Evolutionary conservation across 2,888 invertebrate species (phyloP).

Genomic region (Noctua comes): DNA sequence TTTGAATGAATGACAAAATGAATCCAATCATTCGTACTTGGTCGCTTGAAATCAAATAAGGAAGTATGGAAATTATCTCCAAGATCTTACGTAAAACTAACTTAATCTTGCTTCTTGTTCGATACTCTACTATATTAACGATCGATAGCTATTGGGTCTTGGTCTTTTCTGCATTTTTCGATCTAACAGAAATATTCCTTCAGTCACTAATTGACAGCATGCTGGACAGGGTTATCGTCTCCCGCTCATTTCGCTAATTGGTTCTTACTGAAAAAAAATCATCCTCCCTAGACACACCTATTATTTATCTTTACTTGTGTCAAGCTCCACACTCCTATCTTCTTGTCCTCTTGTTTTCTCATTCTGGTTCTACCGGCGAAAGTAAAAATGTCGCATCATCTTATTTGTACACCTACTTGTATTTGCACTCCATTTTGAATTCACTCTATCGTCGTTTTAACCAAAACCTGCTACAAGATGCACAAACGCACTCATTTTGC

Average conservation of each 20-base stretch:
- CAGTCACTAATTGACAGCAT: background rate
- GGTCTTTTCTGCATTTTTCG: background rate
- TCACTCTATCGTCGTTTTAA: background rate
- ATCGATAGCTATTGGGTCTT: slow-evolving; percentile 15
- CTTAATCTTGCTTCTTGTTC: background rate
- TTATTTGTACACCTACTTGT: background rate
- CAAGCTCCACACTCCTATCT: background rate
- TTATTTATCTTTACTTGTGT: background rate
- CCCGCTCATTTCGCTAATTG: background rate
- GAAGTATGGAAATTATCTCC: background rate
- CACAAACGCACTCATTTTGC: background rate
- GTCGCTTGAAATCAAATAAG: slow-evolving; percentile 3
- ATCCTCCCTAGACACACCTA: background rate
- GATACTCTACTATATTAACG: background rate
- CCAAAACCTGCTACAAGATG: background rate
- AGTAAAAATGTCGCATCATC: background rate
- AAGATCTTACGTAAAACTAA: background rate
- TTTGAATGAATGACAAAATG: background rate
- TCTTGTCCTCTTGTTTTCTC: background rate
- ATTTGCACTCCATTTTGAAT: background rate
- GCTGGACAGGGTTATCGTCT: background rate
- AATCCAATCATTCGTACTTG: background rate
- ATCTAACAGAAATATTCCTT: background rate
- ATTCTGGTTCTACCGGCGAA: background rate
- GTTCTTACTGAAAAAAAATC: background rate